Conservation (phyloP, 2,113 vertebrate genomes). For the Macrotis lagotis region DNA sequence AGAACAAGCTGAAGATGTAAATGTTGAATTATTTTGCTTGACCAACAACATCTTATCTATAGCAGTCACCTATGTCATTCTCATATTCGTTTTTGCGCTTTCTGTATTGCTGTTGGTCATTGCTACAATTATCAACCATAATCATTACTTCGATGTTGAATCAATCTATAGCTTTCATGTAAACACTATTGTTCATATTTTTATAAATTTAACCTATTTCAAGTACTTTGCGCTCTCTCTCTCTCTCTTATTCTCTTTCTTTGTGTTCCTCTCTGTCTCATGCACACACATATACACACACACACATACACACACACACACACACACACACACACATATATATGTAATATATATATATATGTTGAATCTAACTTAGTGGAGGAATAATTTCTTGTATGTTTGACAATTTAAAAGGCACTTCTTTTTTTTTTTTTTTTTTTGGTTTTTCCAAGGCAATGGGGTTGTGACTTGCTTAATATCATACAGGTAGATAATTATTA, state of each 20-base stretch:
- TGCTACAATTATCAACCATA: slow-evolving; percentile 30
- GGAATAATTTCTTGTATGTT: slow-evolving; percentile 11
- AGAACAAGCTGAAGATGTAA: not conserved
- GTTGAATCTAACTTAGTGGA: slow-evolving; percentile 36
- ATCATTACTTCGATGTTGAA: slow-evolving; percentile 29
- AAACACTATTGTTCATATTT: not conserved
- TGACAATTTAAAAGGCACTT: too few relatives aligned
- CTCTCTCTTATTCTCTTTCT: too few relatives aligned
- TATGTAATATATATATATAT: too few relatives aligned
- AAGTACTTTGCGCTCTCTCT: too few relatives aligned
- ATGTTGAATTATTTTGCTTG: not conserved
- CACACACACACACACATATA: not conserved
- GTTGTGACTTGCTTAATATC: too few relatives aligned
- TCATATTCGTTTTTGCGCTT: slow-evolving; percentile 17
- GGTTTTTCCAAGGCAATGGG: too few relatives aligned
- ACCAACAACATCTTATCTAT: not conserved
- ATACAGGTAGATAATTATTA: too few relatives aligned
- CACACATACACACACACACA: too few relatives aligned
- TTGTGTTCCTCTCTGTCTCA: too few relatives aligned
- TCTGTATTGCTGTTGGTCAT: not conserved
- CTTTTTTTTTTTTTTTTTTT: too few relatives aligned
- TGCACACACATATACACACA: too few relatives aligned
- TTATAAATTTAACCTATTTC: not conserved
- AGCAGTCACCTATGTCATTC: not conserved
- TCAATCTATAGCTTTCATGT: not conserved